phyloP scores from a whole-genome alignment of 2,113 vertebrate species.

The Myiopsitta monachus region DNA sequence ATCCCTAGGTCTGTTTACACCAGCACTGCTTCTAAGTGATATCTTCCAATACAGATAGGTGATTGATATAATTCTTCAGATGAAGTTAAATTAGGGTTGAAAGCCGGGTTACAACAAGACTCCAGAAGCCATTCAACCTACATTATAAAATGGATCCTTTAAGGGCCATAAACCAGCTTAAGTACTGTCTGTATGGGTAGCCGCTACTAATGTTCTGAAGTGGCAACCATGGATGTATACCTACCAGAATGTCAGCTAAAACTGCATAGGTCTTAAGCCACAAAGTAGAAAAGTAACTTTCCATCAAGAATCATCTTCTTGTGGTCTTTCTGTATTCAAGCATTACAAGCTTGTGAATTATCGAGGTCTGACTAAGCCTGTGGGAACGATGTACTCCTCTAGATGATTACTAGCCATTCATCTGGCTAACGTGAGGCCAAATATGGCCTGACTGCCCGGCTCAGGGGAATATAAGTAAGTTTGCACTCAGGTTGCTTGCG shows the following conservation, averaged over 20 bases:
- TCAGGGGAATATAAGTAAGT: slow-evolving; percentile 4
- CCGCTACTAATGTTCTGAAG: not conserved
- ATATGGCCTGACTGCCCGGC: slow-evolving; percentile 17
- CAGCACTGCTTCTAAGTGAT: not conserved
- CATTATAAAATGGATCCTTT: not conserved
- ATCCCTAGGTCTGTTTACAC: not conserved
- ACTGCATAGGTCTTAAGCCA: not conserved
- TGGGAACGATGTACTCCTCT: not conserved
- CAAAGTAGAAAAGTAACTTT: not conserved
- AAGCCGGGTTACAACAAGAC: not conserved
- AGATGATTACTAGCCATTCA: slow-evolving; percentile 31
- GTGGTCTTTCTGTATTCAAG: not conserved
- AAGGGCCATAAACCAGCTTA: not conserved
- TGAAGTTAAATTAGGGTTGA: not conserved
- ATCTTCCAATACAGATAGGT: not conserved
- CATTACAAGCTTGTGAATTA: not conserved
- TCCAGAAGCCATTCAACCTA: not conserved
- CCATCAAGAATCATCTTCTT: not conserved
- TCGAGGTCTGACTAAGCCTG: not conserved
- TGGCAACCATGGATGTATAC: not conserved
- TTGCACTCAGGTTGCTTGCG: not conserved
- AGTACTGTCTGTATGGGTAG: not conserved
- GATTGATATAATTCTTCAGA: not conserved
- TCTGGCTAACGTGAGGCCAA: slow-evolving; percentile 39
- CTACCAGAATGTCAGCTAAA: not conserved